Evolutionary conservation across 2,113 vertebrate genomes (phyloP), one percentile per base, ranked within the genome.

Genomic region (Otolemur garnettii): DNA sequence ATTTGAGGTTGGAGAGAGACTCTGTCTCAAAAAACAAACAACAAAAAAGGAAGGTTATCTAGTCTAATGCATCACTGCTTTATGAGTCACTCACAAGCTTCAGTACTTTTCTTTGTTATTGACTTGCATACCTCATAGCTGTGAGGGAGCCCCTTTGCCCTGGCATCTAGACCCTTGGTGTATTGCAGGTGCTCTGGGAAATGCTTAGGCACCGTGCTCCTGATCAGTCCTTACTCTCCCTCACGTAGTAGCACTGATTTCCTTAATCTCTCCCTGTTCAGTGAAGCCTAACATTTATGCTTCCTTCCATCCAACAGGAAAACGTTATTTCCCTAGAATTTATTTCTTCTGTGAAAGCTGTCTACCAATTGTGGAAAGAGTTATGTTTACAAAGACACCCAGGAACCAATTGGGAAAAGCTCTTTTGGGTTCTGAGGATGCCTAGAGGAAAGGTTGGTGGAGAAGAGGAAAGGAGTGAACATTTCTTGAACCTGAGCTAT

Each of bases 11-110:
- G 45, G 45, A 50, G 45, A 50, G 45, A 50, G 45, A 50, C 45
- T 50, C 8, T 50, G 45, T 10, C 45, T 50, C 45, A 50, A 50
- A 8, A 50, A 50, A 50, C 45, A 50, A 50, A 50, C 45, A 50
- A 50, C 8, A 8, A 50, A 50, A 50, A 1, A 19, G 81, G 90
- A 59, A 53, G 42, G 13, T 0, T 4, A 22, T 59, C 57, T 62
- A 28, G 60, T 68, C 33, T 21, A 66, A 80, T 2, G 50, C 7
- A 22, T 81, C 50, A 7, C 75, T 24, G 26, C 38, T 85, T 33
- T 21, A 14, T 93, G 93, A 97, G 78, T 97, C 93, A 93, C 33
- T 68, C 87, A 1, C 19, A 57, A 33, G 72, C 53, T 74, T 87
- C 83, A 24, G 8, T 30, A 28, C 42, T 87, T 62, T 74, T 53